Conservation (phyloP, 2,888 invertebrate species). For the Agonopterix arenella region DNA sequence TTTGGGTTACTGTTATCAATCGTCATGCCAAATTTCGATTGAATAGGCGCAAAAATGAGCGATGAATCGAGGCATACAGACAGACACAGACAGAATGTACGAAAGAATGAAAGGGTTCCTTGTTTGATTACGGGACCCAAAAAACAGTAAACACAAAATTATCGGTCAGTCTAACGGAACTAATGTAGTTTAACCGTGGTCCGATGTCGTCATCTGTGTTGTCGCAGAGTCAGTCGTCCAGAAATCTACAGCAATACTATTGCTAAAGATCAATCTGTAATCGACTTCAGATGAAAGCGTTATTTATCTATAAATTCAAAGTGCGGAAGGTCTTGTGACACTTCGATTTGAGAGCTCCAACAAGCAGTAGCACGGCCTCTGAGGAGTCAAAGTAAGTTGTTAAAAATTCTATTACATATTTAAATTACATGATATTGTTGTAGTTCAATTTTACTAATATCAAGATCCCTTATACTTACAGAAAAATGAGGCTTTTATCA, state of each 20-base stretch:
- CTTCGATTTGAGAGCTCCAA: constrained; percentile 41
- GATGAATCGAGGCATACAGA: too few relatives aligned
- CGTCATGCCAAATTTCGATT: too few relatives aligned
- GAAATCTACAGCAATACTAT: constrained; percentile 65
- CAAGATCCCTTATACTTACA: constrained; percentile 17
- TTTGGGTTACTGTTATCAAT: too few relatives aligned
- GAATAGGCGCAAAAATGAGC: too few relatives aligned
- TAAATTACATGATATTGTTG: constrained; percentile 5
- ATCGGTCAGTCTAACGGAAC: constrained; percentile 43
- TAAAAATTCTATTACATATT: constrained; percentile 3
- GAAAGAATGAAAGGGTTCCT: too few relatives aligned
- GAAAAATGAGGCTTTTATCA: constrained; percentile 51
- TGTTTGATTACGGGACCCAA: too few relatives aligned
- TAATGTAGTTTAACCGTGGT: constrained; percentile 57
- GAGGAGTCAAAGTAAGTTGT: constrained; percentile 30
- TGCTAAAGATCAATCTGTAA: constrained; percentile 69
- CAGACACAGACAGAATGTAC: too few relatives aligned
- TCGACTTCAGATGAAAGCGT: constrained; percentile 62
- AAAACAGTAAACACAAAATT: constrained; percentile 8
- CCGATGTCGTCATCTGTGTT: constrained; percentile 56
- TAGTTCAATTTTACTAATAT: not conserved
- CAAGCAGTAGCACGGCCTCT: constrained; percentile 31
- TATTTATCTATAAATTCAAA: constrained; percentile 68
- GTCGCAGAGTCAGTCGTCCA: constrained; percentile 62
- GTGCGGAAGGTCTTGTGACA: constrained; percentile 57